Evolutionary conservation across 2,888 invertebrate species (phyloP).

Genomic region (Eulithis prunata): DNA sequence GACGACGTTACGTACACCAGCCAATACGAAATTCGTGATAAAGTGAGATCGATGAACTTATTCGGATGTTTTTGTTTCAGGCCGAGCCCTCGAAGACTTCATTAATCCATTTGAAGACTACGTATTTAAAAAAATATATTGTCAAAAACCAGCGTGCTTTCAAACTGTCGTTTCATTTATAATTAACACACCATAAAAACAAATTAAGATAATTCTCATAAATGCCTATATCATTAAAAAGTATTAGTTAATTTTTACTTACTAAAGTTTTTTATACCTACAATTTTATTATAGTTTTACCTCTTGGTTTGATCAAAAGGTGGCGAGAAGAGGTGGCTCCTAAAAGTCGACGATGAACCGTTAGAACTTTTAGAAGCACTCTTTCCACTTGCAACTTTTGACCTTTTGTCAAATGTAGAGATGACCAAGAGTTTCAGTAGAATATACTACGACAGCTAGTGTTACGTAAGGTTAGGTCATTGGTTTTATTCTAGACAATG

Average conservation of each 20-base stretch:
- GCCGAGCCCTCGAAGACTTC: not conserved
- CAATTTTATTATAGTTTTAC: not conserved
- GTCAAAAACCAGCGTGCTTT: no score
- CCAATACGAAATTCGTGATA: constrained; percentile 71
- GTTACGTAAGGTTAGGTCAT: not conserved
- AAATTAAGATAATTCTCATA: no score
- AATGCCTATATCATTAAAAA: no score
- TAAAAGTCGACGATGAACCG: constrained; percentile 1
- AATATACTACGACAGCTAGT: not conserved
- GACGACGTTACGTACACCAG: constrained; percentile 66
- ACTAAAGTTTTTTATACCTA: no score
- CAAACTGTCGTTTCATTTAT: no score
- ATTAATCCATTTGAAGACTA: not conserved
- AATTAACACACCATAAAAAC: no score
- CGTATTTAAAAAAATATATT: no score
- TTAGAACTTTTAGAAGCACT: constrained; percentile 7
- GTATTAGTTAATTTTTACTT: no score
- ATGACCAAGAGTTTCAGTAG: constrained; percentile 1
- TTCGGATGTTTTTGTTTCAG: constrained; percentile 35
- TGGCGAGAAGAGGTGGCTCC: not conserved
- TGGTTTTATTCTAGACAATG: no score
- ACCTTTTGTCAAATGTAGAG: not conserved
- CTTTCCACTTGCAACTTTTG: constrained; percentile 1
- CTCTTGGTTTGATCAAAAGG: constrained; percentile 1
- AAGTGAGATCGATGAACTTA: constrained; percentile 63